Evolutionary conservation across 1,140 invertebrate genomes (phyloP).

Genomic region (Luehdorfia chinensis): DNA sequence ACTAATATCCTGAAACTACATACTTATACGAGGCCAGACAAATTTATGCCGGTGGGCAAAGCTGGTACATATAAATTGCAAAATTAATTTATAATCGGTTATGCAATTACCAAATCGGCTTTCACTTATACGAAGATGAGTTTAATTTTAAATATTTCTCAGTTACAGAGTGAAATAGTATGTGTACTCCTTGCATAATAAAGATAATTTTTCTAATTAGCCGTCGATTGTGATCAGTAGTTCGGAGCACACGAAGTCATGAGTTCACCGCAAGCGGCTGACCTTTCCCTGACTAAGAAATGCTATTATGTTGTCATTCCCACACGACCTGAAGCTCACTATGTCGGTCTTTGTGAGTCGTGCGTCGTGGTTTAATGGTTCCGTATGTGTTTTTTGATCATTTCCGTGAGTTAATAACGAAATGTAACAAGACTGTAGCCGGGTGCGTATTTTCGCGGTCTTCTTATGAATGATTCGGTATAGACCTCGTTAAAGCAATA

Average conservation of each 20-base stretch:
- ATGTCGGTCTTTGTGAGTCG: slow-evolving; percentile 18
- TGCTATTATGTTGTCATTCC: slow-evolving; percentile 63
- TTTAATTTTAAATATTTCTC: too few species aligned
- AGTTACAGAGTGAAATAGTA: too few species aligned
- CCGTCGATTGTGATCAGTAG: slow-evolving; percentile 30
- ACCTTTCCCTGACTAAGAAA: slow-evolving; percentile 56
- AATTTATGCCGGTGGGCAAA: too few species aligned
- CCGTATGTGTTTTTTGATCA: slow-evolving; percentile 6
- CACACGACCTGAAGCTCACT: slow-evolving; percentile 35
- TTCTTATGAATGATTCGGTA: slow-evolving; percentile 29
- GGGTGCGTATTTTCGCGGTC: slow-evolving; percentile 16
- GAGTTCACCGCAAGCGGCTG: slow-evolving; percentile 42
- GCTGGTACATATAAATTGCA: too few species aligned
- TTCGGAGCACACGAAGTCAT: slow-evolving; percentile 24
- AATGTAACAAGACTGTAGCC: background rate
- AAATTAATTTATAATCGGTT: too few species aligned
- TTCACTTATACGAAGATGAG: too few species aligned
- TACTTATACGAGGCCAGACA: too few species aligned
- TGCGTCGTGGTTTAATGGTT: slow-evolving; percentile 25
- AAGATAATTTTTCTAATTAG: slow-evolving; percentile 33
- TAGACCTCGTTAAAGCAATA: slow-evolving; percentile 27
- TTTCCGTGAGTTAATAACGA: background rate
- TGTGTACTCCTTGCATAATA: slow-evolving; percentile 12
- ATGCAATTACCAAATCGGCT: too few species aligned
- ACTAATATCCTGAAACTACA: too few species aligned